Base-by-base conservation (phyloP, 2,797 vertebrate genomes). In the Hybognathus amarus region DNA sequence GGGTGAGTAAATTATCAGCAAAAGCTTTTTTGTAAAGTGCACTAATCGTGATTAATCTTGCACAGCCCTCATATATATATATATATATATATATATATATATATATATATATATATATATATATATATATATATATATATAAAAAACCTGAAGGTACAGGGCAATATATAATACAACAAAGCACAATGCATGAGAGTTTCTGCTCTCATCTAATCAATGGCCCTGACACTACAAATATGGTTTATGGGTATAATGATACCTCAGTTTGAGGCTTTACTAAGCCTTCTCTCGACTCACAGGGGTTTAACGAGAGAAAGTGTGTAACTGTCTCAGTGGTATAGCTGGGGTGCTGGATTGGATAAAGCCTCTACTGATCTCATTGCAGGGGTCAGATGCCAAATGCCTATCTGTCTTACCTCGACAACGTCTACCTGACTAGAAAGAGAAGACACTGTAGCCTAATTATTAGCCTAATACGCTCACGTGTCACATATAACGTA, bases 291-390 rank as follows among this genome's bases (percentile, higher is more conserved):
- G n/a, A 22, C 9, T 18, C 38, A 33, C 45, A 33, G 18, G 67
- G 56, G 5, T 33, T 30, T 64, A n/a, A 22, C 11, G 15, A 15
- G 20, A 45, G 11, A 50, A 64, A 83, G 82, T 56, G 15, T 73
- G 47, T 73, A 50, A 17, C 36, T 78, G 38, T 82, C 66, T 38
- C 64, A 76, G n/a, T 74, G 54, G 38, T 59, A 18, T 12, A 67
- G 76, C 38, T 45, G 27, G 66, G 52, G 47, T 83, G 56, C 24
- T 68, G 22, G 81, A 82, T 64, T 61, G 27, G 12, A 27, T 40
- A 66, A 74, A 63, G 20, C 40, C 8, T 36, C 59, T 24, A 36
- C 42, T 52, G 27, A 66, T 36, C 77, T 66, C 61, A 78, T 52
- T 67, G 30, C 7, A 52, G 30, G 40, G 13, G 1, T 38, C 63